Conservation (phyloP, 2,113 vertebrate genomes). For the Balaenoptera acutorostrata region DNA sequence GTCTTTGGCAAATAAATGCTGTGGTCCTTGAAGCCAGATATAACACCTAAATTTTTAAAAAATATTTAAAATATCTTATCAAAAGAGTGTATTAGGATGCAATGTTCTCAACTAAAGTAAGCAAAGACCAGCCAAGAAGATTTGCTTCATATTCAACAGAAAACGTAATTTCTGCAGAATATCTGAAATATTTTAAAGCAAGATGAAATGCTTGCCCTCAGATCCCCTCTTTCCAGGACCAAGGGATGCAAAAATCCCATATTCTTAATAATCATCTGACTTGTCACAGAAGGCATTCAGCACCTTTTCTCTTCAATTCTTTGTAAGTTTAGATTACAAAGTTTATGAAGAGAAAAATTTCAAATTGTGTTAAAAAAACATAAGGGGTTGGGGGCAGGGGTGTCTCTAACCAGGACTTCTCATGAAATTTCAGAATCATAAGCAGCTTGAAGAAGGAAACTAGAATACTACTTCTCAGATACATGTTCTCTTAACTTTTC, state of each 20-base stretch:
- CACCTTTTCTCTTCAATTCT: background rate
- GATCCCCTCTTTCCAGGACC: background rate
- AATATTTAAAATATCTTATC: background rate
- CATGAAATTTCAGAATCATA: background rate
- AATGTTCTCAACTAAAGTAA: background rate
- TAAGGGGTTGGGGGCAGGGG: background rate
- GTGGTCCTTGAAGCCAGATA: background rate
- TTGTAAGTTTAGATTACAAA: constrained; percentile 9
- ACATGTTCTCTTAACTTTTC: background rate
- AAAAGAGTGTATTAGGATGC: background rate
- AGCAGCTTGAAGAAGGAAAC: background rate
- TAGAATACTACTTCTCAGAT: background rate
- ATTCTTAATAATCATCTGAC: background rate
- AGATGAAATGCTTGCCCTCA: background rate
- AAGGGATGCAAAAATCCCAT: background rate
- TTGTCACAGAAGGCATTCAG: background rate
- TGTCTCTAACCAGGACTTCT: background rate
- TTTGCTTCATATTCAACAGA: background rate
- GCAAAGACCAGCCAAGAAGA: background rate
- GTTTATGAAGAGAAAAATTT: background rate
- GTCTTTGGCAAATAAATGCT: background rate
- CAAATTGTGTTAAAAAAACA: background rate
- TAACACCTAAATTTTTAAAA: background rate
- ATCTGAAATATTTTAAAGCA: constrained; percentile 30
- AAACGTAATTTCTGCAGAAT: background rate